These are phyloP conservation scores for Epinephelus malabaricus DNA, from an alignment of 2,797 vertebrate species.

Conservation along the genomic window DNA sequence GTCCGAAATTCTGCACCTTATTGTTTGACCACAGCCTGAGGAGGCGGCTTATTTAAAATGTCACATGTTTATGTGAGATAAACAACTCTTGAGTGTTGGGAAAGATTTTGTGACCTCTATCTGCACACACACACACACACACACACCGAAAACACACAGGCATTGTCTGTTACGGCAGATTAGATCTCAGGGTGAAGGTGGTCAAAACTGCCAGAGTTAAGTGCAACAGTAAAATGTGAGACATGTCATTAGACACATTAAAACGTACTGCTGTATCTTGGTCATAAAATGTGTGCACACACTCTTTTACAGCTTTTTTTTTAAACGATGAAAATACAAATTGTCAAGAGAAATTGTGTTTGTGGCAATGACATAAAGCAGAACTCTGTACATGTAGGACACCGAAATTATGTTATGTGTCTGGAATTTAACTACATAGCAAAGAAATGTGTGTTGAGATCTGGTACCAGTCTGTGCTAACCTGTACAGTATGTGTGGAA, in stretches of 20 bases:
- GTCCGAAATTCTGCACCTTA: slow-evolving; percentile 14
- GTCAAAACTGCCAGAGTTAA: background rate
- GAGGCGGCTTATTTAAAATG: background rate
- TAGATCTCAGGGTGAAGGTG: background rate
- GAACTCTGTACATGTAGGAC: no score
- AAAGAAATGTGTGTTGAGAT: no score
- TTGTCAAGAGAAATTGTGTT: no score
- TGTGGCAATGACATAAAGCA: no score
- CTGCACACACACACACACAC: background rate
- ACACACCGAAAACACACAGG: background rate
- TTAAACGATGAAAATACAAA: no score
- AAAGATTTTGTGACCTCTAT: background rate
- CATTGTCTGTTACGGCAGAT: background rate
- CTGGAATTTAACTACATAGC: no score
- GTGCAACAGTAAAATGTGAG: background rate
- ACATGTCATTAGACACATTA: no score
- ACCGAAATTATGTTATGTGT: no score
- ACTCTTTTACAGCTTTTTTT: no score
- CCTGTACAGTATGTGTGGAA: no score
- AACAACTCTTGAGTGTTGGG: background rate
- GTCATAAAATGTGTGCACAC: no score
- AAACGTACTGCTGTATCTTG: background rate
- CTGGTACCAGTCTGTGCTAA: no score
- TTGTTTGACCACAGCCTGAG: background rate
- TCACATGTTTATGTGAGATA: slow-evolving; percentile 7